Percentiles rank a stretch among this genome's conserved stretches.
Conservation (phyloP, 2,888 invertebrate genomes). For the Agonopterix arenella region DNA sequence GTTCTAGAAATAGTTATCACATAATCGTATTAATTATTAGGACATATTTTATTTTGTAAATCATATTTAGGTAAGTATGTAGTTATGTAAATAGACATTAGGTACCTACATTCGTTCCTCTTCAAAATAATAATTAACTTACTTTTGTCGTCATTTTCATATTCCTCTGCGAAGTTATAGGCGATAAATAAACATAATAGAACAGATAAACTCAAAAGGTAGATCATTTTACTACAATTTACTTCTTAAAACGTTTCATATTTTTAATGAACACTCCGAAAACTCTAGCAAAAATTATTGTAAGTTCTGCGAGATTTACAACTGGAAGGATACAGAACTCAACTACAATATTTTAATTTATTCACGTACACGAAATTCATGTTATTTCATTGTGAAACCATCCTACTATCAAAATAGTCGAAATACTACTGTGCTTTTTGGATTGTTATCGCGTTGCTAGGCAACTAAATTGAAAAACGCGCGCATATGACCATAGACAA, state of each 20-base stretch:
- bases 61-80: no score
- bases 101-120: background rate
- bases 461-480: conserved; percentile 68
- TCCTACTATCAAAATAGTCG: conserved; percentile 26
- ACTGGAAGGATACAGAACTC: no score
- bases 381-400: conserved; percentile 13
- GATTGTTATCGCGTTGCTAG: conserved; percentile 54
- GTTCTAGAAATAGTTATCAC: no score
- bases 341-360: conserved; percentile 1
- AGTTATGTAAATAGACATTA: background rate
- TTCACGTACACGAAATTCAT: conserved; percentile 1
- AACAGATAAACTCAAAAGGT: conserved; percentile 11
- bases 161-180: conserved; percentile 33
- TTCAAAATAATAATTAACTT: conserved; percentile 18
- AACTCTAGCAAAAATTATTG: no score
- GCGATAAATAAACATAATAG: conserved; percentile 22
- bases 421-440: conserved; percentile 38
- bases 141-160: conserved; percentile 49
- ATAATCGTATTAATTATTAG: no score
- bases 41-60: no score
- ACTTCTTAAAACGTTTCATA: no score
- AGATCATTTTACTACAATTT: no score
- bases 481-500: conserved; percentile 23
- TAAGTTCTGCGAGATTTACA: no score
- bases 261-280: no score